phyloP scores from a whole-genome alignment of 2,797 vertebrate species.

The Manis pentadactyla region DNA sequence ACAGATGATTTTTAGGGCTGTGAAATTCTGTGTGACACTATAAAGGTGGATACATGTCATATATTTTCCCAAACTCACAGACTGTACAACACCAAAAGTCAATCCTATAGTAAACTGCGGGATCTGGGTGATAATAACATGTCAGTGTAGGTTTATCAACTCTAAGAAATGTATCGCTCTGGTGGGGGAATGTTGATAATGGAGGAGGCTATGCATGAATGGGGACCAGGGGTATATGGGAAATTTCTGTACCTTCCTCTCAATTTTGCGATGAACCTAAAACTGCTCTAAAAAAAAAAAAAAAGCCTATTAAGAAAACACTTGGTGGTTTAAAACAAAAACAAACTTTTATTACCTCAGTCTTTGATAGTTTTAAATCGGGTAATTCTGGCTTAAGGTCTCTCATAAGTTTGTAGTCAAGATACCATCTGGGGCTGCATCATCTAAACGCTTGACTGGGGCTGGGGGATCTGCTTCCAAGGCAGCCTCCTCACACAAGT shows the following conservation, averaged over 20 bases:
- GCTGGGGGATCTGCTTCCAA: neutral
- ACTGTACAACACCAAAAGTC: neutral
- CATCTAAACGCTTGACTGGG: neutral
- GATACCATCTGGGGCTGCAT: neutral
- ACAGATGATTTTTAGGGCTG: neutral
- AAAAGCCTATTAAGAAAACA: neutral
- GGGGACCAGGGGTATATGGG: too few relatives aligned
- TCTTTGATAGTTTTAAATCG: neutral
- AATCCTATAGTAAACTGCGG: neutral
- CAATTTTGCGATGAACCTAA: slow-evolving; percentile 5
- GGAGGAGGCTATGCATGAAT: neutral
- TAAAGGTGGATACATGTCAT: neutral
- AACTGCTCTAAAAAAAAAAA: neutral
- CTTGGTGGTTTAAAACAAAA: slow-evolving; percentile 12
- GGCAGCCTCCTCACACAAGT: neutral
- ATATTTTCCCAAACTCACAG: neutral
- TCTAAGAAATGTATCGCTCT: neutral
- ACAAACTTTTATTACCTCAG: neutral
- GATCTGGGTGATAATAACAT: neutral
- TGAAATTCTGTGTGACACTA: neutral
- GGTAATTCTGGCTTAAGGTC: neutral
- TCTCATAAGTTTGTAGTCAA: neutral
- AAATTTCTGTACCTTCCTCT: slow-evolving; percentile 13
- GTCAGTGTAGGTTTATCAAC: neutral
- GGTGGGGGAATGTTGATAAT: neutral